Percentiles rank a stretch among this genome's conserved stretches.
Evolutionary conservation across 2,888 invertebrate genomes (phyloP).

Genomic region (Rapana venosa): DNA sequence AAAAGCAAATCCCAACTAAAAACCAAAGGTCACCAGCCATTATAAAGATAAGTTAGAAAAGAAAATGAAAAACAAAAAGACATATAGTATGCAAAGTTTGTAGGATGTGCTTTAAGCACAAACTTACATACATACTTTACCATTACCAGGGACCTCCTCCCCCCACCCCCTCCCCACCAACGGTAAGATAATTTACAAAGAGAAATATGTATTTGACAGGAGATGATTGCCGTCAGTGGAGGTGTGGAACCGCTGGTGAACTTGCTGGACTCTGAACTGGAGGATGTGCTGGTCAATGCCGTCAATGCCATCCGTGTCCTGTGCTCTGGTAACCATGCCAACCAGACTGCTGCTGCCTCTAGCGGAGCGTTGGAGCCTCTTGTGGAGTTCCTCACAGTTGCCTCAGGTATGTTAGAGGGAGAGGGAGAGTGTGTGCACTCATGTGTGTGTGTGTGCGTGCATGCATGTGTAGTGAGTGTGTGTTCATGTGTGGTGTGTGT

Average conservation of each 20-base stretch:
- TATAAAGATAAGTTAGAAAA: no score
- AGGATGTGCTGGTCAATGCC: constrained; percentile 77
- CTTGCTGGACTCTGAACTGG: constrained; percentile 74
- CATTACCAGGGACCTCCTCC: no score
- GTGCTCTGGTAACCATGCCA: constrained; percentile 70
- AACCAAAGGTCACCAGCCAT: no score
- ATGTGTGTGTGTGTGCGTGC: constrained; percentile 5
- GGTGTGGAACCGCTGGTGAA: constrained; percentile 73
- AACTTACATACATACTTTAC: no score
- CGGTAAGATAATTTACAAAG: background rate
- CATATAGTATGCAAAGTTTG: no score
- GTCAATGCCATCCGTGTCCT: constrained; percentile 77
- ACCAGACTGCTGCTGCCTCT: constrained; percentile 74
- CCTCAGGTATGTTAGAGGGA: constrained; percentile 67
- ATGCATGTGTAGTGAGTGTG: constrained; percentile 1
- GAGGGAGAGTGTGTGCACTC: background rate
- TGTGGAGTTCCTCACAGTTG: constrained; percentile 76
- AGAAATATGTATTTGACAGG: constrained; percentile 57
- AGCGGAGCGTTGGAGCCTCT: constrained; percentile 73
- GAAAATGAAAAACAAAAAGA: no score
- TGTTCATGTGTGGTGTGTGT: no score
- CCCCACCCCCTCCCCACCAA: no score
- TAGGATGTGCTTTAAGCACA: no score
- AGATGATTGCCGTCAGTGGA: constrained; percentile 68
- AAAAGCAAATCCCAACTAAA: no score